Evolutionary conservation across 2,797 vertebrate genomes (phyloP), one percentile per base, ranked within the genome.

Genomic region (Arnoldichthys spilopterus): DNA sequence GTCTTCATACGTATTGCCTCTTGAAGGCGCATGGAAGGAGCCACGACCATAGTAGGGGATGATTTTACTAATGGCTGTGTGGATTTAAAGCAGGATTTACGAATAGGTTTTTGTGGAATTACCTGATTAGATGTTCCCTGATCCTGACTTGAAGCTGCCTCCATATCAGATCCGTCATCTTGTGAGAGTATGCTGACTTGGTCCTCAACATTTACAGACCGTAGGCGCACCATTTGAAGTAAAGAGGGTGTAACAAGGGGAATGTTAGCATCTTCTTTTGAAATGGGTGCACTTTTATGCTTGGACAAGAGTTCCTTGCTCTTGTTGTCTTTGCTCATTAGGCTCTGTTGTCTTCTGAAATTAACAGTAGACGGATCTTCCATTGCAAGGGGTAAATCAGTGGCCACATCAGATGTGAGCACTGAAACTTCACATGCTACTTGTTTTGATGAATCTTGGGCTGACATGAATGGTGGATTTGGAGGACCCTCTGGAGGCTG

Each of bases 181-280:
- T 91, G 91, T 0, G 81, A 3, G 0, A 49, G 47, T 71, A 78
- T 0, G 54, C 80, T 88, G 1, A 76, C 63, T 82, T 89, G 86
- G 67, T 90, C 82, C 58, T 91, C 91, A 86, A 96, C 91, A 73
- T 85, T 94, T 68, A 97, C 94, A 0, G 98, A 96, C 84, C 96
- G 94, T 62, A 98, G 93, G 28, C 97, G 93, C 71, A 98, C 97
- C 97, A 97, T 99, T 88, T 99, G 98, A 86, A 99, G 95, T 81
- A 99, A 90, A 0, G 97, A 98, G 0, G 98, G 96, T 0, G 98
- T 98, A 78, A 98, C 97, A 1, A 98, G 94, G 61, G 97, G 97
- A 78, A 95, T 91, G 83, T 93, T 94, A 1, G 95, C 95, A 0
- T 98, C 97, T 82, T 98, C 97, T 90, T 95, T 96, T 67, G 94